A percentile compares a stretch with the other conserved stretches of the same genome.
These are phyloP conservation scores for Theonella swinhoei DNA, from an alignment of 37 sponge, comb jelly and placozoan species.

Conservation along the genomic window DNA sequence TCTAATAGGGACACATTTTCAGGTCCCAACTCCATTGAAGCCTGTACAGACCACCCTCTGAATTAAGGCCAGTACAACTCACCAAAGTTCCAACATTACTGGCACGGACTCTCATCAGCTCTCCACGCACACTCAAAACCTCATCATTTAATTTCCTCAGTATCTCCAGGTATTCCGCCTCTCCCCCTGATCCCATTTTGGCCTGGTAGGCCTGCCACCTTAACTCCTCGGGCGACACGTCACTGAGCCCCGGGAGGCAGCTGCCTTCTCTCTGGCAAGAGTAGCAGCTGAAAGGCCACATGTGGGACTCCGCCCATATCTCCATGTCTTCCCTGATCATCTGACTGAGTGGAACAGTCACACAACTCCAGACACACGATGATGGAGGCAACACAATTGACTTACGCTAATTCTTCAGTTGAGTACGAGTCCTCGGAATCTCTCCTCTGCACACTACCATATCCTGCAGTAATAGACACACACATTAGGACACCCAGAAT, in stretches of 20 bases:
- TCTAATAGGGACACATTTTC: too few relatives aligned
- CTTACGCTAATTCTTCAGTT: too few relatives aligned
- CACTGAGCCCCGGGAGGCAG: conserved; percentile 54
- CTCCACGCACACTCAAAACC: not conserved
- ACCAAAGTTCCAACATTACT: not conserved
- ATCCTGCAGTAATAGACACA: too few relatives aligned
- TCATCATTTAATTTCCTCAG: not conserved
- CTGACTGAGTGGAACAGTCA: conserved; percentile 14
- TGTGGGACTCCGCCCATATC: conserved; percentile 32
- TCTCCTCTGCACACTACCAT: too few relatives aligned
- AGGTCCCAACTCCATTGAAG: too few relatives aligned
- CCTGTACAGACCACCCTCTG: too few relatives aligned
- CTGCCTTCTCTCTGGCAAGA: not conserved
- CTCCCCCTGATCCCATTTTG: not conserved
- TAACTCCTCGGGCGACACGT: conserved; percentile 69
- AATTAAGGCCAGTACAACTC: too few relatives aligned
- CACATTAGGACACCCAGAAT: too few relatives aligned
- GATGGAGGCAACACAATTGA: too few relatives aligned
- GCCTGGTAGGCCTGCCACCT: conserved; percentile 73
- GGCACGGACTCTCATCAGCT: not conserved
- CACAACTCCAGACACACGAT: too few relatives aligned
- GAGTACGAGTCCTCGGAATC: too few relatives aligned
- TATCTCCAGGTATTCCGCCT: not conserved
- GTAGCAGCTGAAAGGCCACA: conserved; percentile 81
- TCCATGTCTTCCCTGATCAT: conserved; percentile 48